These are phyloP conservation scores for Fregata magnificens DNA, from an alignment of 2,113 vertebrate genomes.

Conservation along the genomic window DNA sequence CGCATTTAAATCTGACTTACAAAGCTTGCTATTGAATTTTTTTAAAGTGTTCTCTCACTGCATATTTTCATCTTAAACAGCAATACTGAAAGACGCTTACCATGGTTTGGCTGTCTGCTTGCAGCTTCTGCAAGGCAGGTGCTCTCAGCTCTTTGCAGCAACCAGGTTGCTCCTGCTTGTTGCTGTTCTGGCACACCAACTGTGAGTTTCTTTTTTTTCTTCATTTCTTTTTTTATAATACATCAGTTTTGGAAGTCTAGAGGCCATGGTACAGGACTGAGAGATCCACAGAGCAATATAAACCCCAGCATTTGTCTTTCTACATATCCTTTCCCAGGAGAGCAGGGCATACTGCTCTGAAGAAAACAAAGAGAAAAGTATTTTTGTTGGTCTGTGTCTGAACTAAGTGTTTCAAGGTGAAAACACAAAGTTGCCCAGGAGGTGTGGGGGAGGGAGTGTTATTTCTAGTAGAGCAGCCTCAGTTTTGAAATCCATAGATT, in stretches of 20 bases:
- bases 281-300: background rate
- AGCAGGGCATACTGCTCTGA: background rate
- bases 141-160: background rate
- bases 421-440: background rate
- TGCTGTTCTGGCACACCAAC: background rate
- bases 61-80: background rate
- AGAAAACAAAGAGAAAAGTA: background rate
- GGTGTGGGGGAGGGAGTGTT: background rate
- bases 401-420: background rate
- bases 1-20: background rate
- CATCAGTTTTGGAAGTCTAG: background rate
- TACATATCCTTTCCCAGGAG: background rate
- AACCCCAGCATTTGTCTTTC: background rate
- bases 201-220: background rate
- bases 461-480: background rate
- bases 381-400: background rate
- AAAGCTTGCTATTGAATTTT: background rate
- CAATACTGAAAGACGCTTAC: background rate
- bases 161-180: background rate
- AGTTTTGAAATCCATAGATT: background rate
- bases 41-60: background rate
- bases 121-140: background rate
- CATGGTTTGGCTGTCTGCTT: background rate
- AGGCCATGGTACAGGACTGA: background rate
- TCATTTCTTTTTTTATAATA: background rate